These are phyloP conservation scores for Sebastiscus tertius DNA, from an alignment of 2,797 vertebrate genomes.

Conservation along the genomic window DNA sequence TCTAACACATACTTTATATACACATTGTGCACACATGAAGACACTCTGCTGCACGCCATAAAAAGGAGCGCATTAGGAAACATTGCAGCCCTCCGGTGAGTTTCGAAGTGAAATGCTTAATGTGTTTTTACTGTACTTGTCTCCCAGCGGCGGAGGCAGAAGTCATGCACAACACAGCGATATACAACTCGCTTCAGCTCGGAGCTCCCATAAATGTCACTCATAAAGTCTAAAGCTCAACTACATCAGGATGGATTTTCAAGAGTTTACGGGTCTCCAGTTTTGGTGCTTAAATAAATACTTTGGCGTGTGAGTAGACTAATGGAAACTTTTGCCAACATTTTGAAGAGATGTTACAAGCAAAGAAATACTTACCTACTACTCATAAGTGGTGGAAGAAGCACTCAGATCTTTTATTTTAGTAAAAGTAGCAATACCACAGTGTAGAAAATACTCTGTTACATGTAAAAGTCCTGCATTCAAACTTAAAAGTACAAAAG, in stretches of 20 bases:
- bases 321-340: conserved; percentile 11
- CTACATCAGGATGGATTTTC: conserved; percentile 13
- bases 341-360: background rate
- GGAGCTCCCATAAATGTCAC: conserved; percentile 61
- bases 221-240: conserved; percentile 32
- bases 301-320: conserved; percentile 6
- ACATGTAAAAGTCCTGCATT: fast-evolving
- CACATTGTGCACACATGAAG: background rate
- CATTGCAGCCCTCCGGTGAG: conserved; percentile 57
- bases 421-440: too few relatives aligned
- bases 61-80: conserved; percentile 59
- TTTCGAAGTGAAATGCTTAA: conserved; percentile 64
- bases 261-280: background rate
- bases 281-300: conserved; percentile 23
- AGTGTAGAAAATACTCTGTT: too few relatives aligned
- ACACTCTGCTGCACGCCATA: conserved; percentile 36
- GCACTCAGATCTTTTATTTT: too few relatives aligned
- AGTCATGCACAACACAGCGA: conserved; percentile 44
- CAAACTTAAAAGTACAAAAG: too few relatives aligned
- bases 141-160: conserved; percentile 29
- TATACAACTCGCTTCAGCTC: conserved; percentile 41
- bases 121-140: conserved; percentile 66
- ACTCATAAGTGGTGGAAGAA: too few relatives aligned
- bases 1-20: conserved; percentile 2
- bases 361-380: background rate